Conservation (phyloP, 2,888 invertebrate species). For the Anarsia innoxiella region DNA sequence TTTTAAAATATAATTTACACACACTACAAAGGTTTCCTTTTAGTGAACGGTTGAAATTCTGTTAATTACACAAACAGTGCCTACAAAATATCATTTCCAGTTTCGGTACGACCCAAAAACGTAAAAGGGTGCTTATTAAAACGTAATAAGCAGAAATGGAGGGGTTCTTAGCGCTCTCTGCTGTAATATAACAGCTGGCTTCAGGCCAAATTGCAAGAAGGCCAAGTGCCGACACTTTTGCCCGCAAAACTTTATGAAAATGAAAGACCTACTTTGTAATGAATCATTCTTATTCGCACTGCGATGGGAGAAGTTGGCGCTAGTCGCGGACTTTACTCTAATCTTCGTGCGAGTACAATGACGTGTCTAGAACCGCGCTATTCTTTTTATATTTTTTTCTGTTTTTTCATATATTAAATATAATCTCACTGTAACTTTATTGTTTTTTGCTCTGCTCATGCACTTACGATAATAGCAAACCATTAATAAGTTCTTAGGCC, state of each 20-base stretch:
- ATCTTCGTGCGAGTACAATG: too few relatives aligned
- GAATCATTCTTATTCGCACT: constrained; percentile 18
- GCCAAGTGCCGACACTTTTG: constrained; percentile 48
- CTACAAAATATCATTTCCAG: constrained; percentile 13
- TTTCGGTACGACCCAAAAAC: constrained; percentile 10
- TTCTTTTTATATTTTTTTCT: too few relatives aligned
- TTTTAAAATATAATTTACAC: too few relatives aligned
- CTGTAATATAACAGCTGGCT: constrained; percentile 43
- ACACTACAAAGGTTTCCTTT: too few relatives aligned
- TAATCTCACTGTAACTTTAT: too few relatives aligned
- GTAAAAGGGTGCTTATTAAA: constrained; percentile 37
- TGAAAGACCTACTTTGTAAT: constrained; percentile 30
- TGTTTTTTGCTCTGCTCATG: too few relatives aligned
- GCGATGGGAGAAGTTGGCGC: neutral
- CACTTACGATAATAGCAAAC: too few relatives aligned
- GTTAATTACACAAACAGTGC: constrained; percentile 14
- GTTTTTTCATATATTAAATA: too few relatives aligned
- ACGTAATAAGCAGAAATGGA: constrained; percentile 45
- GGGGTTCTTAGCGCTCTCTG: constrained; percentile 27
- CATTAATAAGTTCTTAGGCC: too few relatives aligned
- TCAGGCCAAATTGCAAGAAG: constrained; percentile 39
- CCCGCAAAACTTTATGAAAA: constrained; percentile 56
- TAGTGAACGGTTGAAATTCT: constrained; percentile 1
- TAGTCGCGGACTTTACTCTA: neutral
- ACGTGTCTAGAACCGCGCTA: too few relatives aligned